Evolutionary conservation across 1,140 invertebrate species (phyloP).

Genomic region (Arion vulgaris): DNA sequence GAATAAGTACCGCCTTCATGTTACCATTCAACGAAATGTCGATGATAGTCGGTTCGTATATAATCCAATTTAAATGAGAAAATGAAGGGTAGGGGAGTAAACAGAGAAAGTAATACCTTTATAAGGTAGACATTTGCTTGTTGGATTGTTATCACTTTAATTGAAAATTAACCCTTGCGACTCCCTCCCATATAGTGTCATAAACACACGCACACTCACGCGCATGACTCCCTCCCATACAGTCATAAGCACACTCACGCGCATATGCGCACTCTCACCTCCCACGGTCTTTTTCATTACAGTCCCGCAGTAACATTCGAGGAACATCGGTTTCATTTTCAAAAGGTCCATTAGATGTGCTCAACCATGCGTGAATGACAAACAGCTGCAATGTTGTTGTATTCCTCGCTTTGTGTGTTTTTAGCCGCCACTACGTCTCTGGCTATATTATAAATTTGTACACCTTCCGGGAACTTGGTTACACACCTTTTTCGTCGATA

Average conservation of each 20-base stretch:
- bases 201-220: slow-evolving; percentile 33
- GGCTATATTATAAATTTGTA: neutral
- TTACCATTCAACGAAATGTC: too few species aligned
- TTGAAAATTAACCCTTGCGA: neutral
- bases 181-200: too few species aligned
- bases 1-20: too few species aligned
- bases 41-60: too few species aligned
- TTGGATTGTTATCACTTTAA: too few species aligned
- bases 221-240: neutral
- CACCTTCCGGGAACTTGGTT: too few species aligned
- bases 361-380: neutral
- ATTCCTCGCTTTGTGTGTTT: neutral
- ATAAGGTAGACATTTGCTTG: too few species aligned
- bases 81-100: too few species aligned
- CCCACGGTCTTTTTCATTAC: neutral
- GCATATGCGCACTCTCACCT: too few species aligned
- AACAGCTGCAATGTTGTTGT: neutral
- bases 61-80: too few species aligned
- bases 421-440: neutral
- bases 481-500: too few species aligned
- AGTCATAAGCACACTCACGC: slow-evolving; percentile 27
- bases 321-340: neutral
- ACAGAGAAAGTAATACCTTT: too few species aligned
- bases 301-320: neutral
- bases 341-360: neutral